Evolutionary conservation across 1,140 invertebrate genomes (phyloP).

Genomic region (Drosophila truncata): DNA sequence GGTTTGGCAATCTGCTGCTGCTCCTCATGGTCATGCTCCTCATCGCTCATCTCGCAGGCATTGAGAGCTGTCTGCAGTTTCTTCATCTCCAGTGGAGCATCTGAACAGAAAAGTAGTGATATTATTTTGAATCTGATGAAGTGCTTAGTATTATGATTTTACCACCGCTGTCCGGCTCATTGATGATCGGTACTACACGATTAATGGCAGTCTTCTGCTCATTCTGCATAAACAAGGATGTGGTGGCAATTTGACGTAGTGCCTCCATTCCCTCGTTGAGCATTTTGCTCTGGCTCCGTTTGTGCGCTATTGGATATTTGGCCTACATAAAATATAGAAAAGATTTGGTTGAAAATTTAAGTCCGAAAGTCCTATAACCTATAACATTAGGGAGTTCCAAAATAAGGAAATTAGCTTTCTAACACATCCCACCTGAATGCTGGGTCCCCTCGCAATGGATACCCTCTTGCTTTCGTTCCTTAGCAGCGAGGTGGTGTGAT

Average conservation of each 20-base stretch:
- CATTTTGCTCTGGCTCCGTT: slow-evolving; percentile 84
- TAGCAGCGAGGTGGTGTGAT: slow-evolving; percentile 83
- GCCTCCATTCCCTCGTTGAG: slow-evolving; percentile 85
- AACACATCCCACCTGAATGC: slow-evolving; percentile 56
- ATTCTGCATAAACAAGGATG: slow-evolving; percentile 85
- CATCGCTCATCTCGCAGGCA: slow-evolving; percentile 77
- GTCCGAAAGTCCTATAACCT: not conserved
- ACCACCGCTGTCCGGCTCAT: slow-evolving; percentile 75
- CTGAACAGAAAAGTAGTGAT: slow-evolving; percentile 6
- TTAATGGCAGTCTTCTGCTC: slow-evolving; percentile 78
- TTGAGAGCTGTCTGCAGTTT: slow-evolving; percentile 79
- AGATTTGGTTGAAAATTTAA: not conserved
- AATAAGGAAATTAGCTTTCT: not conserved
- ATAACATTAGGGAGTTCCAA: not conserved
- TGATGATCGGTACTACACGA: slow-evolving; percentile 83
- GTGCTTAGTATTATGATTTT: not conserved
- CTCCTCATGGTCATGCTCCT: slow-evolving; percentile 53
- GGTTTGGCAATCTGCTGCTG: slow-evolving; percentile 60
- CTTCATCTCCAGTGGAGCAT: slow-evolving; percentile 79
- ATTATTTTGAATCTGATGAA: not conserved
- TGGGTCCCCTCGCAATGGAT: slow-evolving; percentile 77
- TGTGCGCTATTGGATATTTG: slow-evolving; percentile 81
- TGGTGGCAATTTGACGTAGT: slow-evolving; percentile 84
- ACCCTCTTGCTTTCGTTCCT: slow-evolving; percentile 82
- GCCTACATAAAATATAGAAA: slow-evolving; percentile 36